Percentiles rank a stretch among this genome's conserved stretches.
phyloP scores from a whole-genome alignment of 2,888 invertebrate genomes.

The Plebejus anna region DNA sequence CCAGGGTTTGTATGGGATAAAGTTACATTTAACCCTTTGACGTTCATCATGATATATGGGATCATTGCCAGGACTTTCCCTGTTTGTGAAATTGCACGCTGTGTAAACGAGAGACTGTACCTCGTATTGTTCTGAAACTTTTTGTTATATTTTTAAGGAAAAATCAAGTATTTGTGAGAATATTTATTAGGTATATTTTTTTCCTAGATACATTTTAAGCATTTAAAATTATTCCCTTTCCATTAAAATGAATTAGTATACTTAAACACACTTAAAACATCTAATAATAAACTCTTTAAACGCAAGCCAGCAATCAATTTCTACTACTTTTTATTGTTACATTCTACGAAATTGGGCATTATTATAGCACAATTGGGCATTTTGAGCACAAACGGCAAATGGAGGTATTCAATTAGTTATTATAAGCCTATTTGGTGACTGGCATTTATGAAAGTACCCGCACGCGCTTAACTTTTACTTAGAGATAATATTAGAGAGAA shows the following conservation, averaged over 20 bases:
- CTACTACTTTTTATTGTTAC: neutral
- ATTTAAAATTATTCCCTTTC: neutral
- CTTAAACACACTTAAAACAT: neutral
- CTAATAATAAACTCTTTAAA: neutral
- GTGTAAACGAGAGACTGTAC: neutral
- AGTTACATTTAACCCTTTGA: slow-evolving; percentile 22
- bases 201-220: neutral
- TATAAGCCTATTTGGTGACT: slow-evolving; percentile 25
- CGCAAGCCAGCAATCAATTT: slow-evolving; percentile 9
- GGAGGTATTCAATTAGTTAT: slow-evolving; percentile 17
- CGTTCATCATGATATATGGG: slow-evolving; percentile 26
- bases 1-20: slow-evolving; percentile 5
- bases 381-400: slow-evolving; percentile 15
- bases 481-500: neutral
- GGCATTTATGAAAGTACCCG: slow-evolving; percentile 13
- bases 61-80: slow-evolving; percentile 5
- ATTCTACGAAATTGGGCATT: neutral
- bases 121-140: no score
- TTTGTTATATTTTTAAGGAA: no score
- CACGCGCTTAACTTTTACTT: slow-evolving; percentile 21
- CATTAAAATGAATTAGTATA: neutral
- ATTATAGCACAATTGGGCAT: slow-evolving; percentile 12
- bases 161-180: no score
- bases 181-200: neutral
- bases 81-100: neutral